These are phyloP conservation scores for Cataglyphis cursor DNA, from an alignment of 2,888 invertebrate species.

Conservation along the genomic window DNA sequence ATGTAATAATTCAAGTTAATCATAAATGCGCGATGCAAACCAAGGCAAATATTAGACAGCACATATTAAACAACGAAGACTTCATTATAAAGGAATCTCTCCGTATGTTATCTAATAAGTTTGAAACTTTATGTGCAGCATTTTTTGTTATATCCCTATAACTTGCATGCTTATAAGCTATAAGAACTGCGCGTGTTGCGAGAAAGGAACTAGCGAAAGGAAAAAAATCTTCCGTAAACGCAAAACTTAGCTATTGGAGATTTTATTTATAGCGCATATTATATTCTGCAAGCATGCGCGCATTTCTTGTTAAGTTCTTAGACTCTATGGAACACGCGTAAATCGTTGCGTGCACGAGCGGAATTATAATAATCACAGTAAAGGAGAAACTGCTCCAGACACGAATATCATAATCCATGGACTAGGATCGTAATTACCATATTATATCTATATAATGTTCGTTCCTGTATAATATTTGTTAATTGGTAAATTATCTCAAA, in stretches of 20 bases:
- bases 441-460: neutral
- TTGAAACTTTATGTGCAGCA: neutral
- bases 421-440: neutral
- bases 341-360: slow-evolving; percentile 11
- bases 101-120: neutral
- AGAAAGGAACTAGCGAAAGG: neutral
- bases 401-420: neutral
- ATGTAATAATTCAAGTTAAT: neutral
- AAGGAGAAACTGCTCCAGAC: slow-evolving; percentile 6
- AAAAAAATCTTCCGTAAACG: neutral
- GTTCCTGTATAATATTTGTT: neutral
- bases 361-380: slow-evolving; percentile 29
- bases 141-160: neutral
- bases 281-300: neutral
- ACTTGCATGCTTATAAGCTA: slow-evolving; percentile 8
- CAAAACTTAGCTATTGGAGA: slow-evolving; percentile 1
- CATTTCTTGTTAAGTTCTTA: slow-evolving; percentile 4
- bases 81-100: neutral
- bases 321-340: slow-evolving; percentile 9
- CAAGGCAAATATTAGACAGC: neutral
- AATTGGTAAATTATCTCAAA: slow-evolving; percentile 1
- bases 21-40: neutral
- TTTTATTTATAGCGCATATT: slow-evolving; percentile 26
- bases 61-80: neutral
- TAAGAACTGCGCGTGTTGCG: neutral